Evolutionary conservation across 2,888 invertebrate species (phyloP).

Genomic region (Oscheius myriophilus): DNA sequence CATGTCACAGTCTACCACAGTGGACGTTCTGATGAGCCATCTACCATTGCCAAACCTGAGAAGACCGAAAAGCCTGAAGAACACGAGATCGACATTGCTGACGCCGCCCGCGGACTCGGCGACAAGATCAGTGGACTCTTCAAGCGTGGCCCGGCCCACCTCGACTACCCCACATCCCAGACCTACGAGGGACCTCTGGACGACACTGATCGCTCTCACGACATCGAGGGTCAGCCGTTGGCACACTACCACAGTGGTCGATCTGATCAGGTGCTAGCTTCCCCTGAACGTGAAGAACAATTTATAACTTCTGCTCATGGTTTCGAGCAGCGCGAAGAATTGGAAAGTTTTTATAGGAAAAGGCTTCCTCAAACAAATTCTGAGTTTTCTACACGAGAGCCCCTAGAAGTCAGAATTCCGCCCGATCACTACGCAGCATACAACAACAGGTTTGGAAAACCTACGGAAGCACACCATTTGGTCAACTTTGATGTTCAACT

Average conservation of each 20-base stretch:
- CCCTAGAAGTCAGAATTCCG: too few relatives aligned
- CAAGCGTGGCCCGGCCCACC: slow-evolving; percentile 44
- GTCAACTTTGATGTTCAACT: slow-evolving; percentile 36
- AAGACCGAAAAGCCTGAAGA: slow-evolving; percentile 10
- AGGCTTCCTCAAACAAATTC: too few relatives aligned
- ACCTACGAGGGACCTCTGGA: slow-evolving; percentile 45
- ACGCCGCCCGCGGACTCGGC: slow-evolving; percentile 9
- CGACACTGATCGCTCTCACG: slow-evolving; percentile 22
- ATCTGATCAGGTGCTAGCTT: slow-evolving; percentile 31
- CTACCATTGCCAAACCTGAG: neutral
- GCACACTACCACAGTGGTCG: slow-evolving; percentile 37
- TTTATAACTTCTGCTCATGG: too few relatives aligned
- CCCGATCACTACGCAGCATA: too few relatives aligned
- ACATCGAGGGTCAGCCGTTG: slow-evolving; percentile 37
- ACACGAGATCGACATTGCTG: slow-evolving; percentile 26
- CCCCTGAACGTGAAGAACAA: slow-evolving; percentile 8
- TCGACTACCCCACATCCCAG: slow-evolving; percentile 46
- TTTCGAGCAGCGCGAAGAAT: too few relatives aligned
- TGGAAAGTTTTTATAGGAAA: too few relatives aligned
- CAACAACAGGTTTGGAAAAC: too few relatives aligned
- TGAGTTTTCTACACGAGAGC: too few relatives aligned
- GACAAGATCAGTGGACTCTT: slow-evolving; percentile 42
- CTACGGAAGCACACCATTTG: too few relatives aligned
- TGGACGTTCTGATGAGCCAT: slow-evolving; percentile 34
- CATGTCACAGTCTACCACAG: slow-evolving; percentile 45